Percentiles rank a stretch among this genome's conserved stretches.
These are phyloP conservation scores for Alligator sinensis DNA, from an alignment of 2,113 vertebrate species.

Conservation along the genomic window DNA sequence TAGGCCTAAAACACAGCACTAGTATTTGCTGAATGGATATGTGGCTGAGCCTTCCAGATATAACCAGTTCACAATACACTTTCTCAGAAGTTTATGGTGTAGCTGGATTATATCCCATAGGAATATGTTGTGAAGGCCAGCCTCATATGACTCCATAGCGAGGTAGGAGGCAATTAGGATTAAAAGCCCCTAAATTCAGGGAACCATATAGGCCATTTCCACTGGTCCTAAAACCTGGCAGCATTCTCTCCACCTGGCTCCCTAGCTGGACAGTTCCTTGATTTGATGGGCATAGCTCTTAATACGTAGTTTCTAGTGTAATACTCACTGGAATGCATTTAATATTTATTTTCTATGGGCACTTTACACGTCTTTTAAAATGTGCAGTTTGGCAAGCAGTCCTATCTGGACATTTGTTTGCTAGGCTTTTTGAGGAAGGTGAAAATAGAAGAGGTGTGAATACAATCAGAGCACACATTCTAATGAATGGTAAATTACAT, in stretches of 20 bases:
- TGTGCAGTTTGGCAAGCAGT: neutral
- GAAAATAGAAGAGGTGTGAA: neutral
- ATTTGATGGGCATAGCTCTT: neutral
- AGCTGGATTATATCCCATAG: neutral
- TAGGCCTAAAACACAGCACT: neutral
- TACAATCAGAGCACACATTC: neutral
- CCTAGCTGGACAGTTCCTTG: neutral
- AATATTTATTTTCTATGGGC: neutral
- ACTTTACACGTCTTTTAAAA: neutral
- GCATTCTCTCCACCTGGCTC: neutral
- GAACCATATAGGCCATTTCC: neutral
- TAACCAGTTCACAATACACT: neutral
- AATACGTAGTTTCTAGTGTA: neutral
- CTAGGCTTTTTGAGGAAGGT: neutral
- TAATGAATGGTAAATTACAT: neutral
- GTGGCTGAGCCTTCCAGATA: neutral
- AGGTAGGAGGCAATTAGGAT: neutral
- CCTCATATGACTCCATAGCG: neutral
- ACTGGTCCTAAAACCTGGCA: neutral
- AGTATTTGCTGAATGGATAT: no score
- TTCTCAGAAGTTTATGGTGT: neutral
- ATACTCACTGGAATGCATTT: neutral
- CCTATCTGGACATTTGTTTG: neutral
- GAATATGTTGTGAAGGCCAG: neutral
- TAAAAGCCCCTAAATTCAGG: neutral